Base-by-base conservation (phyloP, 2,888 invertebrate genomes). In the Limenitis camilla region DNA sequence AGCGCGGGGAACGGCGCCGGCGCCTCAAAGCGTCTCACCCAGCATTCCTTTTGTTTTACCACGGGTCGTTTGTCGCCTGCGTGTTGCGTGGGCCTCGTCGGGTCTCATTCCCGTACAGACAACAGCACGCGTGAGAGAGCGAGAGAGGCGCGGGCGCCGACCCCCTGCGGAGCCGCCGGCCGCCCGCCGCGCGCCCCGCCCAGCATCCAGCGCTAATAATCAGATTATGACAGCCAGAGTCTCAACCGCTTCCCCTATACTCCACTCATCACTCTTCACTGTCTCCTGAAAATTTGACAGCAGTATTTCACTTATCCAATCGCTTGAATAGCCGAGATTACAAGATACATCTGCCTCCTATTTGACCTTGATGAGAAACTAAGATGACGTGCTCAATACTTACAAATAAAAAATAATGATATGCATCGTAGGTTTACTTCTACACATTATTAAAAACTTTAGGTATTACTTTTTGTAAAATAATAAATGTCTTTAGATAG, bases 1-100 rank as follows among this genome's bases (percentile, higher is more conserved):
- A 77, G 81, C 76, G 80, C 82, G 79, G 82, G 78, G 78, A 74
- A 73, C 81, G 84, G 84, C 83, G 85, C 85, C 85, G 83, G 85
- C 86, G 84, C 83, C 84, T 85, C 86, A 86, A 86, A 86, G 86
- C 85, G 80, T 84, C 86, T 79, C 84, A 79, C 80, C 78, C 83
- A 79, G 83, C 86, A 87, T 87, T 87, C 86, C 86, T 86, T 87
- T 87, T 87, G 87, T 87, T 86, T 88, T 87, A 87, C 84, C 83
- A 84, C 78, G 86, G 84, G 79, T 83, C 83, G 85, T 80, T 86
- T 86, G 88, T 87, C 86, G 85, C 86, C 84, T 83, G 83, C 73
- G 68, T 67, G 78, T 67, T 75, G 76, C 73, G 71, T 64, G 72
- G 68, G 71, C 60, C 61, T 64, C 58, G 52, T 59, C 55, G 61